These are phyloP conservation scores for Lapara coniferarum DNA, from an alignment of 2,888 invertebrate species.

Conservation along the genomic window DNA sequence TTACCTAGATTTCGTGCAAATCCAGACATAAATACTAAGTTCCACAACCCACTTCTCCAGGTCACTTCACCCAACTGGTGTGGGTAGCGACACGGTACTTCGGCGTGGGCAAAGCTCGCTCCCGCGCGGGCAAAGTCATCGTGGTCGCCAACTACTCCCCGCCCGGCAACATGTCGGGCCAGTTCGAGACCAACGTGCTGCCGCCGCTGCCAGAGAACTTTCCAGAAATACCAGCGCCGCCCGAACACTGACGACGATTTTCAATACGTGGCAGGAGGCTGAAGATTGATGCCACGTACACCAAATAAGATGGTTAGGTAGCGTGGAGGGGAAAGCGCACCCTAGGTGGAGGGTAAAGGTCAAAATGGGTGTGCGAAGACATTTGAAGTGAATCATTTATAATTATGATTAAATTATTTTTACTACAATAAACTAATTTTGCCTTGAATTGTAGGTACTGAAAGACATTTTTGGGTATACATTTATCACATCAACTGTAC, in stretches of 20 bases:
- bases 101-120: slow-evolving; percentile 92
- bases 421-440: no score
- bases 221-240: slow-evolving; percentile 67
- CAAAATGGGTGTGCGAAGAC: neutral
- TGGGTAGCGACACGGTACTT: slow-evolving; percentile 90
- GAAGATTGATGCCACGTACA: slow-evolving; percentile 69
- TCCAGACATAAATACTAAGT: neutral
- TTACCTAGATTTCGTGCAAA: no score
- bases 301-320: neutral
- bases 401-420: no score
- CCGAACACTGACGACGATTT: slow-evolving; percentile 71
- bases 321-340: neutral
- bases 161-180: slow-evolving; percentile 89
- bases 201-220: slow-evolving; percentile 87
- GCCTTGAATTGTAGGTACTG: no score
- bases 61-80: slow-evolving; percentile 94
- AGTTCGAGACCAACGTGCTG: slow-evolving; percentile 90
- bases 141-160: slow-evolving; percentile 94
- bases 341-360: neutral
- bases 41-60: slow-evolving; percentile 66
- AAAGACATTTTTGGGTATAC: no score
- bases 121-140: slow-evolving; percentile 89
- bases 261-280: slow-evolving; percentile 75
- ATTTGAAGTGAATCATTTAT: neutral
- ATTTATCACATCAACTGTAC: no score